Conservation (phyloP, 2,113 vertebrate species). For the Girardinichthys multiradiatus region DNA sequence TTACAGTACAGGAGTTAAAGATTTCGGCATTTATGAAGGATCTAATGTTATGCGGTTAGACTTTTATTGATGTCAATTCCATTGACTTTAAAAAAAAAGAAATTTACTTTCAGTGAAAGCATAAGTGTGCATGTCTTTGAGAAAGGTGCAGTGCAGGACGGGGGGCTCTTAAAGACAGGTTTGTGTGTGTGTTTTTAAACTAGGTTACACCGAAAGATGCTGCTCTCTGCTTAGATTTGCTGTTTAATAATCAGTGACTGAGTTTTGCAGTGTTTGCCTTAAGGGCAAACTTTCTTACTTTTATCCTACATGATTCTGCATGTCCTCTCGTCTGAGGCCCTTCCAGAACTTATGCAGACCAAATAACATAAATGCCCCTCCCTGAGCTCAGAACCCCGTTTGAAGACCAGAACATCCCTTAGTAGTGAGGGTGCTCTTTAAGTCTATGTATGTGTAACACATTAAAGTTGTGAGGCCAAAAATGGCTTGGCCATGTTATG, state of each 20-base stretch:
- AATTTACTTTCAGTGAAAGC: too few species aligned
- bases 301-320: conserved; percentile 24
- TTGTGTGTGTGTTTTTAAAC: background rate
- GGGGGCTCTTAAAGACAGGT: too few species aligned
- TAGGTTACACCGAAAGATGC: background rate
- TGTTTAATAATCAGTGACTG: background rate
- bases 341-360: conserved; percentile 28
- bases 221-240: background rate
- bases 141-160: too few species aligned
- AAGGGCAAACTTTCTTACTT: conserved; percentile 13
- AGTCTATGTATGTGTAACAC: background rate
- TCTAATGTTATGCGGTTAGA: too few species aligned
- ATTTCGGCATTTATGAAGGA: too few species aligned
- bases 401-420: conserved; percentile 9
- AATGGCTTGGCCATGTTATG: background rate
- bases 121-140: too few species aligned
- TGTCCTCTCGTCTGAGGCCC: conserved; percentile 11
- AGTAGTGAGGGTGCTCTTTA: conserved; percentile 9
- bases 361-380: conserved; percentile 23
- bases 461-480: background rate
- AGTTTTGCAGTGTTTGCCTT: conserved; percentile 17
- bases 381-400: background rate
- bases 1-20: too few species aligned
- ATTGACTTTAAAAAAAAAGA: too few species aligned
- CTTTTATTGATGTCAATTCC: too few species aligned